Percentiles rank a stretch among this genome's conserved stretches.
Conservation (phyloP, 2,797 vertebrate genomes). For the Etheostoma nigrum region DNA sequence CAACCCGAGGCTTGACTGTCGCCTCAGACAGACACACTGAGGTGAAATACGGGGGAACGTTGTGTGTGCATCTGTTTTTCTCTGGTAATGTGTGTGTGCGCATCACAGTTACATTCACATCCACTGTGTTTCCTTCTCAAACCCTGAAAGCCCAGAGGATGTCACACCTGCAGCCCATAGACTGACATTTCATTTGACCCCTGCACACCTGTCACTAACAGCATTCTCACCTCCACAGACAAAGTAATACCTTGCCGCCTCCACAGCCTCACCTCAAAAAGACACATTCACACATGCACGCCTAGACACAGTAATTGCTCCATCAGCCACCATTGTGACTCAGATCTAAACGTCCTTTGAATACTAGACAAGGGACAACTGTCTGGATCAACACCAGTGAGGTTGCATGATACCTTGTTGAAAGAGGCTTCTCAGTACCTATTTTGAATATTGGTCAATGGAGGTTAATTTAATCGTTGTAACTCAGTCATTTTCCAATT, state of each 20-base stretch:
- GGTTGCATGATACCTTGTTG: conserved; percentile 16
- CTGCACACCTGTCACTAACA: conserved; percentile 40
- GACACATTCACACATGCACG: not conserved
- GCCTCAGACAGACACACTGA: conserved; percentile 26
- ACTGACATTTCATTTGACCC: conserved; percentile 69
- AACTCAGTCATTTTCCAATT: conserved; percentile 44
- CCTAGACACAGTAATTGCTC: conserved; percentile 38
- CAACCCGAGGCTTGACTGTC: conserved; percentile 29
- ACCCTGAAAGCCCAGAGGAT: conserved; percentile 42
- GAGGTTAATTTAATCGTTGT: conserved; percentile 48
- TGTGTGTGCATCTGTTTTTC: conserved; percentile 15
- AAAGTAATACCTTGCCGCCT: conserved; percentile 46
- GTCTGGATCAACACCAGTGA: conserved; percentile 35
- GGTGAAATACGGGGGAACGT: not conserved
- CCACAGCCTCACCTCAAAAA: conserved; percentile 27
- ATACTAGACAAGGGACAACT: conserved; percentile 34
- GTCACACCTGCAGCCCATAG: conserved; percentile 65
- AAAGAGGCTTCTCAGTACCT: conserved; percentile 12
- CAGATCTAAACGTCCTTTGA: conserved; percentile 39
- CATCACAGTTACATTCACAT: conserved; percentile 27
- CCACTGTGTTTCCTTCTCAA: conserved; percentile 29
- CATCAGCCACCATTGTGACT: conserved; percentile 35
- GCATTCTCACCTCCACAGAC: conserved; percentile 56
- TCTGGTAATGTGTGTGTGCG: conserved; percentile 1
- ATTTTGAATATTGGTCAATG: conserved; percentile 30